Base-by-base conservation (phyloP, 2,888 invertebrate species). In the Lymantria monacha region DNA sequence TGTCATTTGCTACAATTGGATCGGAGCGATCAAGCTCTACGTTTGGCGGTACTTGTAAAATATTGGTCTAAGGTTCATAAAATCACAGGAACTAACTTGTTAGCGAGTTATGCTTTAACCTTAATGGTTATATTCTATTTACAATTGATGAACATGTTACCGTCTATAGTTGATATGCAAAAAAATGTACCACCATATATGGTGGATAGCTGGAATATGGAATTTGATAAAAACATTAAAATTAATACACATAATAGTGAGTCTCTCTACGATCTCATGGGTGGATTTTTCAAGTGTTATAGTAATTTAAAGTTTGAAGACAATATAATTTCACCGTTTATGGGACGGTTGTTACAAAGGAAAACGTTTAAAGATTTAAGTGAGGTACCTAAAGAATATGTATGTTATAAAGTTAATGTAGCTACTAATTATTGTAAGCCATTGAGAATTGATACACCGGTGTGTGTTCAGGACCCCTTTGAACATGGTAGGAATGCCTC, bases 81-180 rank as follows among this genome's bases (percentile, higher is more conserved):
- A 8, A 74, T 96, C 1, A 88, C 93, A 0, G 93, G 93, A 37
- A 87, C 80, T 38, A 92, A 91, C 54, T 84, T 87, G 50, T 84
- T 96, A 63, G 92, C 94, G 0, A 96, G 94, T 74, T 96, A 96
- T 72, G 92, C 94, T 8, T 70, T 96, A 5, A 89, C 92, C 0
- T 83, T 95, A 70, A 74, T 96, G 67, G 89, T 94, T 3, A 90
- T 96, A 61, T 96, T 95, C 76, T 95, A 93, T 73, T 81, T 96
- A 22, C 96, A 96, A 78, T 93, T 93, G 55, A 74, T 85, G 48
- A 76, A 87, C 9, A 79, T 94, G 31, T 62, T 95, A 12, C 94
- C 95, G 0, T 69, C 94, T 0, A 85, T 95, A 9, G 55, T 59
- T 7, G 61, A 74, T 0, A 69, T 95, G 38, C 92, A 93, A 69